Evolutionary conservation across 2,888 invertebrate species (phyloP).

Genomic region (Cheiracanthium punctorium): DNA sequence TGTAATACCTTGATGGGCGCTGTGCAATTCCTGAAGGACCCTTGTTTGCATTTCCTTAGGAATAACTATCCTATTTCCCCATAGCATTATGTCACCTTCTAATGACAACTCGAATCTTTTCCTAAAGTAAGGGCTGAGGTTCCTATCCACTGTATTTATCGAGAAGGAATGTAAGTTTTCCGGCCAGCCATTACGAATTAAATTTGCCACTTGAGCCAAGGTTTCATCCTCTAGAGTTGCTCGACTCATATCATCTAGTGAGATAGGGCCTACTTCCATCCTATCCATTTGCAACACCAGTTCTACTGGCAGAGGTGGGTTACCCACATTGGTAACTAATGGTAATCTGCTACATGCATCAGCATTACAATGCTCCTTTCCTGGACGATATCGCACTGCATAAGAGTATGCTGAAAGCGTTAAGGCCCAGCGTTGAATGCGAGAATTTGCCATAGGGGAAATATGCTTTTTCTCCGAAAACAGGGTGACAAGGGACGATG

Average conservation of each 20-base stretch:
- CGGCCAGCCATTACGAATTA: neutral
- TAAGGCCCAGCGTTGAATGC: constrained; percentile 70
- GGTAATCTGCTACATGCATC: constrained; percentile 74
- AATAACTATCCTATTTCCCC: neutral
- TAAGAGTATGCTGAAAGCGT: constrained; percentile 74
- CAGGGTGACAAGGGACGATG: constrained; percentile 74
- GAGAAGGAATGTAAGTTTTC: no score
- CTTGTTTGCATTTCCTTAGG: neutral
- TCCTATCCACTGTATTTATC: neutral
- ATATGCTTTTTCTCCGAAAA: neutral
- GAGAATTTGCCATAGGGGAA: constrained; percentile 73
- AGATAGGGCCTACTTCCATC: neutral
- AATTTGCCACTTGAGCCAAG: neutral
- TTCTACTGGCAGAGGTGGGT: neutral
- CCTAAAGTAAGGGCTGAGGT: neutral
- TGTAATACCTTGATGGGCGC: constrained; percentile 68
- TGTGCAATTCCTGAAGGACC: neutral
- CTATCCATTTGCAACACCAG: neutral
- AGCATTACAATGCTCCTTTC: constrained; percentile 72
- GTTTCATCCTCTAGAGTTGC: neutral
- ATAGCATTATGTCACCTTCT: neutral
- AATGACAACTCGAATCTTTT: neutral
- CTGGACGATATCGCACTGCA: constrained; percentile 73
- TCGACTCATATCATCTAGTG: neutral
- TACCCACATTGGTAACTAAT: neutral